Conservation (phyloP, 2,113 vertebrate species). For the Panurus biarmicus region DNA sequence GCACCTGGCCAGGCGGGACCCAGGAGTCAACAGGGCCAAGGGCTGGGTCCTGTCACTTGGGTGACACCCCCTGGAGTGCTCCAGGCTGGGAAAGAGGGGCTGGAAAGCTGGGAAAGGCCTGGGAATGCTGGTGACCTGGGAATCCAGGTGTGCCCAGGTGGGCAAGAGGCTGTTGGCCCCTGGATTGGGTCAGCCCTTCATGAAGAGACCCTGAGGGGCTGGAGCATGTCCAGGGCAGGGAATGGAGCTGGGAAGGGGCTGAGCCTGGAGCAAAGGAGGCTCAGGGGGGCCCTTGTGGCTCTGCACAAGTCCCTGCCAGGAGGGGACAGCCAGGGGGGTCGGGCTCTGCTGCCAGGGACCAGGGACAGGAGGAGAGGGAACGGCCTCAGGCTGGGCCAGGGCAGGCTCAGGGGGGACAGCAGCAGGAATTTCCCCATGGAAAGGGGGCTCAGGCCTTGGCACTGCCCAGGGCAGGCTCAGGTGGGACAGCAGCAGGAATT, state of each 20-base stretch:
- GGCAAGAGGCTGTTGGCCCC: rapidly evolving
- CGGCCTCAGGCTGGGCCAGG: too few relatives aligned
- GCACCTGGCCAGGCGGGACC: background rate
- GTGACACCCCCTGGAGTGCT: background rate
- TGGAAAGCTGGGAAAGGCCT: background rate
- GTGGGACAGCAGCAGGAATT: too few relatives aligned
- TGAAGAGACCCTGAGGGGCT: background rate
- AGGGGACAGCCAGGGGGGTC: too few relatives aligned
- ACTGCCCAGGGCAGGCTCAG: too few relatives aligned
- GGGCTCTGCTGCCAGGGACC: too few relatives aligned
- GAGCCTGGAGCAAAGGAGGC: background rate
- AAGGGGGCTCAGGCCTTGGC: background rate
- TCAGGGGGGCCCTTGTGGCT: too few relatives aligned
- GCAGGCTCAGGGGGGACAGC: too few relatives aligned
- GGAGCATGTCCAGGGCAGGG: rapidly evolving
- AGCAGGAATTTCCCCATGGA: too few relatives aligned
- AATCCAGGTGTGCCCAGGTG: background rate
- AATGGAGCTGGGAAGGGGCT: background rate
- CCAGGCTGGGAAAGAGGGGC: background rate
- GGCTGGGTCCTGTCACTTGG: background rate
- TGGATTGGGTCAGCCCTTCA: background rate
- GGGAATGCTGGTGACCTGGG: background rate
- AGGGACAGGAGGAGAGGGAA: too few relatives aligned
- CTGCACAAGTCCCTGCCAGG: too few relatives aligned
- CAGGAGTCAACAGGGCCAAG: background rate